Evolutionary conservation across 2,797 vertebrate species (phyloP), one percentile per base, ranked within the genome.

Genomic region (Yasuhikotakia modesta): DNA sequence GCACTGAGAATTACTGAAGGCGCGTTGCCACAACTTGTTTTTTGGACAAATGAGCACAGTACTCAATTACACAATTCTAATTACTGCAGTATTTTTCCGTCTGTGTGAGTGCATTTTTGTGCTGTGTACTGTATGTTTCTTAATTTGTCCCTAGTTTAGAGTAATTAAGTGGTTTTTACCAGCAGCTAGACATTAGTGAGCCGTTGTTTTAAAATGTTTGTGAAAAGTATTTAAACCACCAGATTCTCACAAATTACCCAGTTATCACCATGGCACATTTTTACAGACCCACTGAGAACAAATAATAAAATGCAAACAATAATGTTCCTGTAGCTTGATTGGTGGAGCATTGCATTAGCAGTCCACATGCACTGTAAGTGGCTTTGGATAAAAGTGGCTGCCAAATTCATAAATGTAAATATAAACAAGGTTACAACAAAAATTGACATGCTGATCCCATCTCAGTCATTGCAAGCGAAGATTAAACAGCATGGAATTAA

Each of bases 1-100:
- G 16, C 16, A 39, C 7, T 16, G 17, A 66, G 32, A 53, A 27
- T 43, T 14, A 53, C 14, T 11, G 39, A 66, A 53, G 32, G 13
- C 70, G 74, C 74, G 35, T 64, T 52, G 57, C 39, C 22, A 35
- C 4, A 39, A 57, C 48, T 60, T 72, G 19, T 64, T 57, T 57
- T 71, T 69, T 52, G 65, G 60, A 77, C 70, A 80, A 83, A 78
- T 80, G 75, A 83, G 69, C 79, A 78, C 74, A 57, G 70, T 55
- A 74, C 67, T 81, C 66, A 43, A 75, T 72, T 78, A 57, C 46
- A 72, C 64, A 67, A 64, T 60, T 27, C 76, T 79, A 83, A 77
- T 81, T 81, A 78, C 60, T 74, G 50, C 66, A 65, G 14, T 60
- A 43, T 73, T 53, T 45, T 60, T 73, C 58, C 71, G 21, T 58